Evolutionary conservation across 2,888 invertebrate genomes (phyloP).

Genomic region (Prosapia bicincta): DNA sequence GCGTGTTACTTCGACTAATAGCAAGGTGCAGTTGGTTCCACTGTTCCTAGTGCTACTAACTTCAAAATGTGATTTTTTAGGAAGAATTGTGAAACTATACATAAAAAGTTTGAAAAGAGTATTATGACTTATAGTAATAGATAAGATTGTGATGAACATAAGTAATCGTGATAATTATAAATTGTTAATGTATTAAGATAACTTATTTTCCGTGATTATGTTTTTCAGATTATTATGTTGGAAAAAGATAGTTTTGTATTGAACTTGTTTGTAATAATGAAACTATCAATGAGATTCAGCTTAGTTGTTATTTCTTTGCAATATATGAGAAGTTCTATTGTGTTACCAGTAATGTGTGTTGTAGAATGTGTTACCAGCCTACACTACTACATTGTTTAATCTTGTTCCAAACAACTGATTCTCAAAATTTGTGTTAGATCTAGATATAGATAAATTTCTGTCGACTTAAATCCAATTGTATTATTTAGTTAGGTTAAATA

Average conservation of each 20-base stretch:
- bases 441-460: not conserved
- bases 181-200: slow-evolving; percentile 25
- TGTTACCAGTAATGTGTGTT: slow-evolving; percentile 19
- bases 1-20: not conserved
- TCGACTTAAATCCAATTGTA: not conserved
- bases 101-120: slow-evolving; percentile 19
- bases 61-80: slow-evolving; percentile 20
- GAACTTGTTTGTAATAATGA: not conserved
- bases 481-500: not conserved
- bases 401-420: not conserved
- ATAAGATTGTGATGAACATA: slow-evolving; percentile 23
- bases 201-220: slow-evolving; percentile 18
- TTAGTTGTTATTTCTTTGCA: slow-evolving; percentile 17
- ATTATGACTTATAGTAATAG: slow-evolving; percentile 20
- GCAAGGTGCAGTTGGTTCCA: not conserved
- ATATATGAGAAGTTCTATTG: slow-evolving; percentile 4
- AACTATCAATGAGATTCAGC: not conserved
- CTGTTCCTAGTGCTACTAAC: slow-evolving; percentile 1
- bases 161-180: slow-evolving; percentile 23
- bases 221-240: slow-evolving; percentile 14
- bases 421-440: not conserved
- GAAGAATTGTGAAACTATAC: slow-evolving; percentile 21
- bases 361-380: slow-evolving; percentile 23
- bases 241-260: slow-evolving; percentile 13
- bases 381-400: not conserved